These are phyloP conservation scores for Agriopis leucophaearia DNA, from an alignment of 2,888 invertebrate species.

Conservation along the genomic window DNA sequence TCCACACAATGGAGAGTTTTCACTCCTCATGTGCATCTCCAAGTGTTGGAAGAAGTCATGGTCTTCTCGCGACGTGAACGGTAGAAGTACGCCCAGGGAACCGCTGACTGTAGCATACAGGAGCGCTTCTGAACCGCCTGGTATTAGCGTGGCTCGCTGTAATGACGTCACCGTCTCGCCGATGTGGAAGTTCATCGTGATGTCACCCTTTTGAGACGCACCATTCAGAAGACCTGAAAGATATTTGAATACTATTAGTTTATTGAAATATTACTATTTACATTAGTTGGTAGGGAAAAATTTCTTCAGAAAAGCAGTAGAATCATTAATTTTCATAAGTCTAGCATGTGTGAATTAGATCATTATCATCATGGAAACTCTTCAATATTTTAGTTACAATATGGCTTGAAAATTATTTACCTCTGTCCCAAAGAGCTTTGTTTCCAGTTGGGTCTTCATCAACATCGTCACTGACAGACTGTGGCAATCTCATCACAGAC, in stretches of 20 bases:
- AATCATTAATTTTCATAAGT: constrained; percentile 84
- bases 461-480: constrained; percentile 97
- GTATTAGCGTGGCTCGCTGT: constrained; percentile 97
- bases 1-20: constrained; percentile 98
- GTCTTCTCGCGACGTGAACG: constrained; percentile 98
- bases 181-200: constrained; percentile 96
- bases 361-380: constrained; percentile 68
- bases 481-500: constrained; percentile 95
- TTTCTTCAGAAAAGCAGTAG: constrained; percentile 62
- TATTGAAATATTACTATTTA: not conserved
- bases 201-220: constrained; percentile 98
- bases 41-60: constrained; percentile 99
- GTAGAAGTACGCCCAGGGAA: constrained; percentile 96
- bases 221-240: constrained; percentile 95
- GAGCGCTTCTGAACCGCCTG: constrained; percentile 98
- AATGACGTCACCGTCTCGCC: constrained; percentile 98
- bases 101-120: constrained; percentile 98
- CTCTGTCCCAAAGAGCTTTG: constrained; percentile 97
- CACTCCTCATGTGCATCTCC: constrained; percentile 99
- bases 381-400: not conserved
- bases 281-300: not conserved
- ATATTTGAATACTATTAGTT: not conserved
- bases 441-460: constrained; percentile 99
- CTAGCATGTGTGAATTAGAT: constrained; percentile 83
- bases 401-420: constrained; percentile 55